These are phyloP conservation scores for Oreocharis arfaki DNA, from an alignment of 2,113 vertebrate species.

Conservation along the genomic window DNA sequence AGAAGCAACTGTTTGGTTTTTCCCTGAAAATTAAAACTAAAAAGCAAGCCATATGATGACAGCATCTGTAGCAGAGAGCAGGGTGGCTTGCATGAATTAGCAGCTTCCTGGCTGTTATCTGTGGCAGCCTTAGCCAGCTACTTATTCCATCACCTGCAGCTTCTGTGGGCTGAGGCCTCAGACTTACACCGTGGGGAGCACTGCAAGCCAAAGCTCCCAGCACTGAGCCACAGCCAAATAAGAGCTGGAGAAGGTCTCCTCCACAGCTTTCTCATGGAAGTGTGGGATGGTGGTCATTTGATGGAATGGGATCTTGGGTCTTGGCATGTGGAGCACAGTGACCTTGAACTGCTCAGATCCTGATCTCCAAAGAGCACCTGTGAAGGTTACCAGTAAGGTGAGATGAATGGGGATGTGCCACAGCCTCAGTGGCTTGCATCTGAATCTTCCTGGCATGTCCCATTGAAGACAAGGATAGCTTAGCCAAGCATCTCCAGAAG, in stretches of 20 bases:
- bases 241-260: neutral
- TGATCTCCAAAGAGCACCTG: neutral
- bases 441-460: neutral
- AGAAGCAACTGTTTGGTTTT: neutral
- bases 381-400: neutral
- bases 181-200: neutral
- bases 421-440: neutral
- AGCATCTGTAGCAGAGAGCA: conserved; percentile 21
- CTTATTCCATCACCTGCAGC: conserved; percentile 14
- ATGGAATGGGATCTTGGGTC: neutral
- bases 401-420: neutral
- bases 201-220: neutral
- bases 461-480: neutral
- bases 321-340: neutral
- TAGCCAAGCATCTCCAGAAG: neutral
- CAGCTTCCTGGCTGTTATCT: neutral
- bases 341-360: neutral
- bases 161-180: neutral
- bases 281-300: neutral
- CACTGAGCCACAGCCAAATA: neutral
- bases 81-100: conserved; percentile 10
- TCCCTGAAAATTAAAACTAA: conserved; percentile 9
- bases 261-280: neutral
- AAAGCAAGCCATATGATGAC: neutral
- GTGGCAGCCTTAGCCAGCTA: neutral